Percentiles rank a stretch among this genome's conserved stretches.
phyloP scores from a whole-genome alignment of 2,113 vertebrate species.

The Sphaerodactylus townsendi region DNA sequence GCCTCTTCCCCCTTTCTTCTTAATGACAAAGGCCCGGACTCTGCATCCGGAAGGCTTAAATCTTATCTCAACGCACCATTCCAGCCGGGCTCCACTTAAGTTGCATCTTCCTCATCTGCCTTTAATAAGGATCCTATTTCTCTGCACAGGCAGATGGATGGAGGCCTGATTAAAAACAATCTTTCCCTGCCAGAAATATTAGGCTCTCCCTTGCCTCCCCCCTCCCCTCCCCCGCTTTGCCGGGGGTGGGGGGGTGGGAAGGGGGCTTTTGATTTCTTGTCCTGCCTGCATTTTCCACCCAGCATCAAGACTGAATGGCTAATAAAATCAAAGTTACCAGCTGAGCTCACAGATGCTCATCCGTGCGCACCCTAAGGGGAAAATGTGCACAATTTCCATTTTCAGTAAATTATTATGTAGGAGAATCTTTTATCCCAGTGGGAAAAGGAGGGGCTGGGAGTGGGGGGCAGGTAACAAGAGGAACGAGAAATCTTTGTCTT shows the following conservation, averaged over 20 bases:
- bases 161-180: slow-evolving; percentile 46
- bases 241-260: no score
- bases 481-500: slow-evolving; percentile 35
- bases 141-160: slow-evolving; percentile 22
- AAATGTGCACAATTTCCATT: slow-evolving; percentile 40
- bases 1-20: background rate
- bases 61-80: slow-evolving; percentile 63
- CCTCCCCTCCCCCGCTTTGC: background rate
- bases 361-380: slow-evolving; percentile 45
- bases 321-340: slow-evolving; percentile 63
- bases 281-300: slow-evolving; percentile 56
- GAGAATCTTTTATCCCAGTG: slow-evolving; percentile 48
- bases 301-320: slow-evolving; percentile 41
- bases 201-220: slow-evolving; percentile 44
- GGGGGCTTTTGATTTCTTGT: slow-evolving; percentile 37
- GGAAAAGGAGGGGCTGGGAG: background rate
- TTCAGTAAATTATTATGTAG: slow-evolving; percentile 43
- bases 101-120: slow-evolving; percentile 57
- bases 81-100: slow-evolving; percentile 32
- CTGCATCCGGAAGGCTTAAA: slow-evolving; percentile 36
- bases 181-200: slow-evolving; percentile 45
- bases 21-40: slow-evolving; percentile 45
- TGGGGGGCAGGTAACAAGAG: background rate
- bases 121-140: slow-evolving; percentile 41
- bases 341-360: slow-evolving; percentile 54